A percentile compares a stretch with the other conserved stretches of the same genome.
phyloP scores from a whole-genome alignment of 1,140 invertebrate species.

The Drosophila willistoni region DNA sequence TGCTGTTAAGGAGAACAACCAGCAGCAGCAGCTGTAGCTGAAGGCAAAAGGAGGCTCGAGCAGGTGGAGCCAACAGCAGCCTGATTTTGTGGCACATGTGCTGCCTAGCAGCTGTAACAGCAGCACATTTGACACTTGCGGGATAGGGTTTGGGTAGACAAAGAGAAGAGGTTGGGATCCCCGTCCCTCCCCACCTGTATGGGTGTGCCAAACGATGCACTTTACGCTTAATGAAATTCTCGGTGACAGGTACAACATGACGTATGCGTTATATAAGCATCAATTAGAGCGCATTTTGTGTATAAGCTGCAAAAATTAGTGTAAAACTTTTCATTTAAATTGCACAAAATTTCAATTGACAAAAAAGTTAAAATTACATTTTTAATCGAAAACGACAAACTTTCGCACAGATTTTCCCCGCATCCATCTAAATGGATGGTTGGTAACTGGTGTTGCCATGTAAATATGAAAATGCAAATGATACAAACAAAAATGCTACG shows the following conservation, averaged over 20 bases:
- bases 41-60: background rate
- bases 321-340: constrained; percentile 1
- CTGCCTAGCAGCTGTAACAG: constrained; percentile 23
- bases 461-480: constrained; percentile 38
- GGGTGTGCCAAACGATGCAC: constrained; percentile 45
- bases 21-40: constrained; percentile 19
- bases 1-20: constrained; percentile 56
- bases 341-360: constrained; percentile 15
- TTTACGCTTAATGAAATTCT: constrained; percentile 74
- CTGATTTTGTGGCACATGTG: constrained; percentile 53
- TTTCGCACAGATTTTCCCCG: background rate
- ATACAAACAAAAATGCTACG: constrained; percentile 45
- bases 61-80: background rate
- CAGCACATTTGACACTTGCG: constrained; percentile 61
- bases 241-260: constrained; percentile 54
- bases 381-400: constrained; percentile 9
- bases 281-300: constrained; percentile 3
- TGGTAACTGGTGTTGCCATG: background rate
- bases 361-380: constrained; percentile 24
- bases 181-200: background rate
- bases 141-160: constrained; percentile 16
- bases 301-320: constrained; percentile 1
- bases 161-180: no score
- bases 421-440: background rate
- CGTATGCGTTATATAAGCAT: constrained; percentile 55